phyloP scores from a whole-genome alignment of 2,797 vertebrate genomes.

The Enteromius treurensis region DNA sequence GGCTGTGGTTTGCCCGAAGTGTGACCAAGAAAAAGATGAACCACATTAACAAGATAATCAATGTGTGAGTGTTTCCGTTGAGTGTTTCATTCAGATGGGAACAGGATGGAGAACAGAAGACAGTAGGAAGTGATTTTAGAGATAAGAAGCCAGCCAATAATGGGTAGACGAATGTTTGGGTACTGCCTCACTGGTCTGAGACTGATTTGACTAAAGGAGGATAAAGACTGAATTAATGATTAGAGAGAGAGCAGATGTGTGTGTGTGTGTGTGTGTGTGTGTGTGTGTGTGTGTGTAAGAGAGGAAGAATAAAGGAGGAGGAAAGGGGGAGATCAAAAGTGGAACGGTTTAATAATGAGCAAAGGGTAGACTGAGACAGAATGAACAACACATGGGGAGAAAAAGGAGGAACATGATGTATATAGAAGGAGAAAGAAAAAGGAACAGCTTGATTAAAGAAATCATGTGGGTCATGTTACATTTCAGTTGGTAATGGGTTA shows the following conservation, averaged over 20 bases:
- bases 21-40: conserved; percentile 31
- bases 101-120: conserved; percentile 40
- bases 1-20: conserved; percentile 25
- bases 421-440: background rate
- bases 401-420: conserved; percentile 20
- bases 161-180: conserved; percentile 13
- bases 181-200: conserved; percentile 34
- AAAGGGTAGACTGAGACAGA: conserved; percentile 29
- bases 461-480: conserved; percentile 14
- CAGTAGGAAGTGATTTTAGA: conserved; percentile 54
- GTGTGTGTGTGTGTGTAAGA: too few relatives aligned
- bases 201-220: conserved; percentile 51
- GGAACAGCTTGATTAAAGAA: conserved; percentile 28
- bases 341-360: conserved; percentile 37
- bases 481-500: conserved; percentile 18
- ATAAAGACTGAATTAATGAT: conserved; percentile 15
- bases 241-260: background rate
- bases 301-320: background rate
- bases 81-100: conserved; percentile 33
- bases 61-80: conserved; percentile 23
- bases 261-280: background rate
- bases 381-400: conserved; percentile 24
- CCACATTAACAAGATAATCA: conserved; percentile 34
- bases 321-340: conserved; percentile 10
- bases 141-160: conserved; percentile 47